Percentiles rank a stretch among this genome's conserved stretches.
Conservation (phyloP, 1,140 invertebrate genomes). For the Macrobrachium rosenbergii region DNA sequence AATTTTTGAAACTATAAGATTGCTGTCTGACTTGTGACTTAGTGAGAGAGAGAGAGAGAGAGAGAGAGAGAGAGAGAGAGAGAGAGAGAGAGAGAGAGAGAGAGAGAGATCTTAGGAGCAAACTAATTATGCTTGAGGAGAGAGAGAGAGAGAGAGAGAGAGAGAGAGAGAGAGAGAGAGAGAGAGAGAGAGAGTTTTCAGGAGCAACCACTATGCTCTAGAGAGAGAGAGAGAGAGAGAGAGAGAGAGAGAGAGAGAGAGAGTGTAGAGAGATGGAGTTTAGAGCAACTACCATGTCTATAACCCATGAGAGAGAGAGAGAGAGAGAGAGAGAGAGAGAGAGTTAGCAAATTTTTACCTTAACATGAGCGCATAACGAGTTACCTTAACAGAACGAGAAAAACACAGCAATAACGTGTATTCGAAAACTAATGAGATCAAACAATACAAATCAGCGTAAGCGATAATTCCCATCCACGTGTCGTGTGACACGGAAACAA, state of each 20-base stretch:
- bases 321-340: constrained; percentile 14
- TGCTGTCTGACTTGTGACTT: too few species aligned
- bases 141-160: not conserved
- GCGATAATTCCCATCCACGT: too few species aligned
- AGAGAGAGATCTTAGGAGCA: too few species aligned
- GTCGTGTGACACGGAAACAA: too few species aligned
- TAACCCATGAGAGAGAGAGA: not conserved
- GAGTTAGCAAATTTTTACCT: not conserved
- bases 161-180: constrained; percentile 1
- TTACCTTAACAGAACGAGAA: too few species aligned
- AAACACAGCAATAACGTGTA: too few species aligned
- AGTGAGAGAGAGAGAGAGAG: constrained; percentile 30
- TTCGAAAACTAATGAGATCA: too few species aligned
- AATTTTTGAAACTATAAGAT: not conserved
- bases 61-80: constrained; percentile 19
- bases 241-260: not conserved
- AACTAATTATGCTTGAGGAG: not conserved
- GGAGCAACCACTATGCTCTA: not conserved
- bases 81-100: too few species aligned
- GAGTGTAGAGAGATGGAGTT: not conserved
- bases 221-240: constrained; percentile 8
- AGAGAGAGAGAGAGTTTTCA: not conserved
- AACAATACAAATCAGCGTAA: too few species aligned
- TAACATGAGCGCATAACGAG: too few species aligned
- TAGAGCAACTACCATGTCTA: not conserved